Base-by-base conservation (phyloP, 2,888 invertebrate genomes). In the Eupithecia exiguata region DNA sequence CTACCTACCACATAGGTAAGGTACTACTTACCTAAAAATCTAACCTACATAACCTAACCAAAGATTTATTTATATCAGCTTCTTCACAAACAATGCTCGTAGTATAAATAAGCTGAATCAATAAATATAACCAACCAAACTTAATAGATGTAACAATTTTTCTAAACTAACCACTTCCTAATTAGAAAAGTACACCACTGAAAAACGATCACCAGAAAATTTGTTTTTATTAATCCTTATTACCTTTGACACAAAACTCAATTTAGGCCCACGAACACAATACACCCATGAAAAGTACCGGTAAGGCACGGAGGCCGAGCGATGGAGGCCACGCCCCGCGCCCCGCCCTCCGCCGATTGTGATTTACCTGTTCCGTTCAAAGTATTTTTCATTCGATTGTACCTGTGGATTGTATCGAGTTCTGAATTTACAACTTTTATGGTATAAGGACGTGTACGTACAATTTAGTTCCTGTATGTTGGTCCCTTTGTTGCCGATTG, bases 231-330 rank as follows among this genome's bases (percentile, higher is more conserved):
- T 18, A 9, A 38, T 38, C 38, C 38, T 65, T 65, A 65, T 38
- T 65, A 0, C n/a, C n/a, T 18, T 5, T 10, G 5, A n/a, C 1
- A 65, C 35, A 65, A 65, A 65, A 65, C 65, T 35, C 38, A 65
- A 36, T 21, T 36, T 38, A 38, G n/a, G 10, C 25, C 7, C 40
- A 14, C 66, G 9, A 62, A 49, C 40, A 71, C 70, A 74, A 68
- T 74, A 74, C 63, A 70, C 70, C 40, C 74, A 74, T 79, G 71
- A 77, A 78, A 75, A 73, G 77, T 77, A 69, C 85, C 93, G 89
- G 92, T 93, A 93, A 87, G 80, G 91, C 93, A 93, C 93, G 84
- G 84, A 81, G 93, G 92, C 89, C 82, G 92, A 81, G 71, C 88
- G 74, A 70, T 7, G 14, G 70, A 83, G 79, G 87, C 91, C 90